These are phyloP conservation scores for Cossypha dichroa DNA, from an alignment of 2,797 vertebrate species.

Conservation along the genomic window DNA sequence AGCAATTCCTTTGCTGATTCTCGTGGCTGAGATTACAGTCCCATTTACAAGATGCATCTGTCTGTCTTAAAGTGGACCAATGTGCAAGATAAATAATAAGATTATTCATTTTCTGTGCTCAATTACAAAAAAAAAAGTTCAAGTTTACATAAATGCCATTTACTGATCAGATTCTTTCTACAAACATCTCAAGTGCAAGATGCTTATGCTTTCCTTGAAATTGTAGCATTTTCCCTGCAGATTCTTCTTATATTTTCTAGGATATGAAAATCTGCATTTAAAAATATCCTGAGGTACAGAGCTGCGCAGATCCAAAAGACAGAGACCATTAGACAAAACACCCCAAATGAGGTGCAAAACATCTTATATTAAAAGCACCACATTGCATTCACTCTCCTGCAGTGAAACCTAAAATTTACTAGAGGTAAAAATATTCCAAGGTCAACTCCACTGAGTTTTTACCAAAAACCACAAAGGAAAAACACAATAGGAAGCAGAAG, in stretches of 20 bases:
- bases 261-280: not conserved
- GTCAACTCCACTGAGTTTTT: not conserved
- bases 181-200: not conserved
- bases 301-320: not conserved
- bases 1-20: conserved; percentile 36
- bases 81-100: conserved; percentile 5
- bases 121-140: not conserved
- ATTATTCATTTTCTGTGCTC: not conserved
- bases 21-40: not conserved
- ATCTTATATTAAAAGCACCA: not conserved
- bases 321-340: not conserved
- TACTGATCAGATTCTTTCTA: not conserved
- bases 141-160: not conserved
- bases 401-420: not conserved
- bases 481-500: not conserved
- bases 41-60: not conserved
- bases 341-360: not conserved
- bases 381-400: not conserved
- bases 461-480: not conserved
- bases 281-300: not conserved
- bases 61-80: not conserved
- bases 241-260: not conserved
- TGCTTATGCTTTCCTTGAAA: not conserved
- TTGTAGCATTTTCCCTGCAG: not conserved
- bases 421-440: not conserved